phyloP scores from a whole-genome alignment of 2,888 invertebrate species.

The Geotrupes spiniger region DNA sequence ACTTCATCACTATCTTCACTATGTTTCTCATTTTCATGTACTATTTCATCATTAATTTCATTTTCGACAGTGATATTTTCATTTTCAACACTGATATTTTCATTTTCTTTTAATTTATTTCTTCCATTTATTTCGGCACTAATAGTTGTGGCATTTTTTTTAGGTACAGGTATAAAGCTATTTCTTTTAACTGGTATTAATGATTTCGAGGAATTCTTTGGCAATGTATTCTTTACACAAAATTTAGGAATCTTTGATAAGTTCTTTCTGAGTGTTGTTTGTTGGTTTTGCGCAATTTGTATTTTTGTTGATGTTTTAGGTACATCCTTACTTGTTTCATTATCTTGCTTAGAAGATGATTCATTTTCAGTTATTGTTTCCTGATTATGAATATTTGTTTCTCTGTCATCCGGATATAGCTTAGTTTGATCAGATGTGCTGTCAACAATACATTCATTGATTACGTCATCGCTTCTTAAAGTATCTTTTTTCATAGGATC shows the following conservation, averaged over 20 bases:
- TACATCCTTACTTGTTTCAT: neutral
- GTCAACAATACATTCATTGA: too few species aligned
- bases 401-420: too few species aligned
- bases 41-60: neutral
- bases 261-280: slow-evolving; percentile 35
- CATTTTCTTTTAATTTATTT: too few species aligned
- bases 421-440: too few species aligned
- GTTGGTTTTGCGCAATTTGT: slow-evolving; percentile 26
- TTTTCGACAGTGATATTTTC: slow-evolving; percentile 1
- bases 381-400: neutral
- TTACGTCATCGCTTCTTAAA: too few species aligned
- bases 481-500: too few species aligned
- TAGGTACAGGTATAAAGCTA: slow-evolving; percentile 16
- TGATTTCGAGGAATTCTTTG: slow-evolving; percentile 26
- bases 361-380: neutral
- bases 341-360: neutral
- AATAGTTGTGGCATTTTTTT: too few species aligned
- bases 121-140: too few species aligned
- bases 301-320: slow-evolving; percentile 4
- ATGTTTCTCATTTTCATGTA: too few species aligned
- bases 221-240: slow-evolving; percentile 28
- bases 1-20: too few species aligned
- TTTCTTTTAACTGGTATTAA: slow-evolving; percentile 8
- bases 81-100: neutral
- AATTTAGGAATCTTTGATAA: slow-evolving; percentile 43